These are phyloP conservation scores for Branchinecta lynchi DNA, from an alignment of 1,140 invertebrate species.

Conservation along the genomic window DNA sequence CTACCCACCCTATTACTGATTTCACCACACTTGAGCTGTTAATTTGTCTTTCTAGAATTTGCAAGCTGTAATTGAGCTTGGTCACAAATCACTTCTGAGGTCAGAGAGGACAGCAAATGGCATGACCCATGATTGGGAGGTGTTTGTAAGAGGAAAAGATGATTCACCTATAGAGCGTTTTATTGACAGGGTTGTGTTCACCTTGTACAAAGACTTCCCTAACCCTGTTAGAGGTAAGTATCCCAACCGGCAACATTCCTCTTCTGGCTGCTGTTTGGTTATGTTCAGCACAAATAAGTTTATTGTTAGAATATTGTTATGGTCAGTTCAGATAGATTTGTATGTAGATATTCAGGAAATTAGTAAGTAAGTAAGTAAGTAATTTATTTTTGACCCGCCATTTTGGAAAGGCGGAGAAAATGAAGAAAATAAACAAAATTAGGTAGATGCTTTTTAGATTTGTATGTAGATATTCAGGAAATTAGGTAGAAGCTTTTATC, in stretches of 20 bases:
- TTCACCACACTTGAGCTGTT: neutral
- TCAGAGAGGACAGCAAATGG: constrained; percentile 63
- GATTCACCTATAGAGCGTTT: constrained; percentile 70
- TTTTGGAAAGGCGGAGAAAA: no score
- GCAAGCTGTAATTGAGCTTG: constrained; percentile 76
- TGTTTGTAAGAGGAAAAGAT: constrained; percentile 78
- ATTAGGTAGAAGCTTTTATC: no score
- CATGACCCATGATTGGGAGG: constrained; percentile 93
- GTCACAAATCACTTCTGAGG: constrained; percentile 64
- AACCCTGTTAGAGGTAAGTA: constrained; percentile 64
- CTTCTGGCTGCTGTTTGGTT: no score
- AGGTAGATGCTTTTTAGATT: no score
- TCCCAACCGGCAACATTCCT: neutral
- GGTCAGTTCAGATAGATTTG: neutral
- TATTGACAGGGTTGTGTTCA: constrained; percentile 87
- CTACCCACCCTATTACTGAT: no score
- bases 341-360: constrained; percentile 11
- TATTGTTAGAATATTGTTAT: constrained; percentile 10
- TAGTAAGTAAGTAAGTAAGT: no score
- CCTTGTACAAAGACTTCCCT: constrained; percentile 76
- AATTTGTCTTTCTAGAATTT: constrained; percentile 34
- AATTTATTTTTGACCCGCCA: no score
- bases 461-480: constrained; percentile 12
- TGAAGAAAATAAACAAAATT: no score
- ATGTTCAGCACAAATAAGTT: constrained; percentile 23